phyloP scores from a whole-genome alignment of 2,797 vertebrate genomes.

The Bradypodion ventrale region DNA sequence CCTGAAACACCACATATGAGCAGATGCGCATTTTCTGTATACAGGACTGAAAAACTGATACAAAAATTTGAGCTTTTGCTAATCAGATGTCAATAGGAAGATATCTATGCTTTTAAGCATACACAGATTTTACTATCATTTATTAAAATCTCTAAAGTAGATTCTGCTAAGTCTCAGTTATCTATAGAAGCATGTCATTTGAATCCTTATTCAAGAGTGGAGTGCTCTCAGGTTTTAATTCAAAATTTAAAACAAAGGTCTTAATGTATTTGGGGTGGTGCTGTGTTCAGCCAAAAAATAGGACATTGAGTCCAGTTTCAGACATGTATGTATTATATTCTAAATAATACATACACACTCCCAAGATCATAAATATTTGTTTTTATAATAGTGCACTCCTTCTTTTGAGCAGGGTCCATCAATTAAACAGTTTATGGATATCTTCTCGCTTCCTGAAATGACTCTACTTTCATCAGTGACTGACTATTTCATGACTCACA shows the following conservation, averaged over 20 bases:
- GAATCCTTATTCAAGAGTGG: neutral
- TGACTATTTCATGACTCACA: slow-evolving; percentile 79
- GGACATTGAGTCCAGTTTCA: neutral
- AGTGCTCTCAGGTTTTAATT: neutral
- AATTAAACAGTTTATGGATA: slow-evolving; percentile 85
- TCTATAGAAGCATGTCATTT: neutral
- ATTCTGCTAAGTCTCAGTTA: neutral
- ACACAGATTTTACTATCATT: neutral
- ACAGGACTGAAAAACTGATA: neutral
- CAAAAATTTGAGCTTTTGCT: neutral
- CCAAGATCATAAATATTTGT: neutral
- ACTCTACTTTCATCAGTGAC: slow-evolving; percentile 81
- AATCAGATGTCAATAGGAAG: neutral
- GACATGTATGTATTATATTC: slow-evolving; percentile 2
- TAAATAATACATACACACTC: neutral
- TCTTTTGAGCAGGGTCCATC: slow-evolving; percentile 75
- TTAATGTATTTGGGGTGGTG: neutral
- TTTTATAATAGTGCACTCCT: neutral
- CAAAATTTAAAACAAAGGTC: neutral
- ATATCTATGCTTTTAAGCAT: neutral
- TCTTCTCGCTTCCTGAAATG: slow-evolving; percentile 85
- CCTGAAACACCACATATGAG: neutral
- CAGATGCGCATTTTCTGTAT: neutral
- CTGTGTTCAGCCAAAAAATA: neutral
- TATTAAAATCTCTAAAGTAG: neutral